phyloP scores from a whole-genome alignment of 2,797 vertebrate species.

The Chelon auratus region DNA sequence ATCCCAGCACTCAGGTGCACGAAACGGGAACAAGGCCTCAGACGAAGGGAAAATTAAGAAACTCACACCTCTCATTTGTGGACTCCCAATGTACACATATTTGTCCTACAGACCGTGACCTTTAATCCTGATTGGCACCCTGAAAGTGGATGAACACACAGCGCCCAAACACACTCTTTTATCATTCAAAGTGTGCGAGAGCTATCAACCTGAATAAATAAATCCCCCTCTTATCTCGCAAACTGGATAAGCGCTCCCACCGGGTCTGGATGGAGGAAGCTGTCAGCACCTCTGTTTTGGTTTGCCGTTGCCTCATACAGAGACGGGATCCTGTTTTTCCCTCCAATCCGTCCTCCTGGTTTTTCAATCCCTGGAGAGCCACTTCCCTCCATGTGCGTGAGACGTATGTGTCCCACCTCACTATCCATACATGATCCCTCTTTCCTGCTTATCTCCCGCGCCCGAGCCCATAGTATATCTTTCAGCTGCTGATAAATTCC shows the following conservation, averaged over 20 bases:
- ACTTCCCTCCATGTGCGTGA: constrained; percentile 59
- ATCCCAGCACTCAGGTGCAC: constrained; percentile 51
- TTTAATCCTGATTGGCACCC: constrained; percentile 80
- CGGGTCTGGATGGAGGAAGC: constrained; percentile 73
- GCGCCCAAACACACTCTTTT: constrained; percentile 60
- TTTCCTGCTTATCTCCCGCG: constrained; percentile 68
- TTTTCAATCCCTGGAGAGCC: constrained; percentile 63
- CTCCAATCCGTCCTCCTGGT: constrained; percentile 67
- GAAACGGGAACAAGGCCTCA: constrained; percentile 17
- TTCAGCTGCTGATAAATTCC: constrained; percentile 59
- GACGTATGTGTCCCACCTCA: constrained; percentile 40
- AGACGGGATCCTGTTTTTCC: constrained; percentile 80
- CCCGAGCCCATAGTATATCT: constrained; percentile 44
- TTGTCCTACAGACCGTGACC: constrained; percentile 66
- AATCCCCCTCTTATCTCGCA: constrained; percentile 72
- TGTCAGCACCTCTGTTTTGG: constrained; percentile 80
- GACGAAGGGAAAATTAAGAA: constrained; percentile 29
- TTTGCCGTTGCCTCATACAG: constrained; percentile 67
- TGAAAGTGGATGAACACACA: constrained; percentile 49
- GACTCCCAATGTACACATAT: constrained; percentile 49
- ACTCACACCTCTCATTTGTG: constrained; percentile 37
- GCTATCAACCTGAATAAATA: constrained; percentile 83
- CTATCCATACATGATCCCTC: constrained; percentile 64
- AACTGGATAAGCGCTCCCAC: constrained; percentile 75
- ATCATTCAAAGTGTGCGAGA: constrained; percentile 73